phyloP scores from a whole-genome alignment of 2,888 invertebrate genomes.

The Morpho deidamia region DNA sequence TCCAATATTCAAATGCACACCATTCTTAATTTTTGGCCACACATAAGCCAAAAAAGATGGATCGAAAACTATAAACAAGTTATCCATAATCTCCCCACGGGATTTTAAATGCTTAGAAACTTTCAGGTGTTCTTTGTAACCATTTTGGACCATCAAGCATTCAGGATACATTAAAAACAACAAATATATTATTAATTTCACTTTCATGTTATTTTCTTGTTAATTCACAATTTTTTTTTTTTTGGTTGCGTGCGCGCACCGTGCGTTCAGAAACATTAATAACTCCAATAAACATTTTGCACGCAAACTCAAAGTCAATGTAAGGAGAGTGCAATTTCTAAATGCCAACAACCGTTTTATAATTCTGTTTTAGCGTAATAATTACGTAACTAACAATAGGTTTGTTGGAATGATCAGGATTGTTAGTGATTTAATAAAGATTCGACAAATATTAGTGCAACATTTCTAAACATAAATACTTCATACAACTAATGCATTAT shows the following conservation, averaged over 20 bases:
- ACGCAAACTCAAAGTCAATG: constrained; percentile 27
- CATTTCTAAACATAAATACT: neutral
- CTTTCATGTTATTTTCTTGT: constrained; percentile 12
- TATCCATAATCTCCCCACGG: constrained; percentile 54
- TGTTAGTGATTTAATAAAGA: constrained; percentile 6
- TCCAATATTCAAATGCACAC: constrained; percentile 57
- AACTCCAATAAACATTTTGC: constrained; percentile 18
- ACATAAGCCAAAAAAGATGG: constrained; percentile 61
- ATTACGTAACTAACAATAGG: constrained; percentile 17
- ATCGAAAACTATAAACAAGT: constrained; percentile 63
- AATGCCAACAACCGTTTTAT: constrained; percentile 29
- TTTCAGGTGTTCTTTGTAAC: constrained; percentile 38
- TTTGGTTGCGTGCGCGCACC: constrained; percentile 30
- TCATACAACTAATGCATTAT: too few species aligned
- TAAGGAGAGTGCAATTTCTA: constrained; percentile 29
- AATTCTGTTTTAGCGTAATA: constrained; percentile 19
- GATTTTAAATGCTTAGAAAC: constrained; percentile 30
- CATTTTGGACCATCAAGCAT: constrained; percentile 22
- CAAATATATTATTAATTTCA: constrained; percentile 25
- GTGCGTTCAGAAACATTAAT: constrained; percentile 29
- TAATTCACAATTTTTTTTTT: constrained; percentile 9
- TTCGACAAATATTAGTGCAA: neutral
- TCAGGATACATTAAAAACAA: constrained; percentile 28
- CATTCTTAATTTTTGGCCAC: constrained; percentile 65
- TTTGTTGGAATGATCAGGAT: constrained; percentile 9